phyloP scores from a whole-genome alignment of 2,113 vertebrate genomes.

The Benitochromis conjunctus region DNA sequence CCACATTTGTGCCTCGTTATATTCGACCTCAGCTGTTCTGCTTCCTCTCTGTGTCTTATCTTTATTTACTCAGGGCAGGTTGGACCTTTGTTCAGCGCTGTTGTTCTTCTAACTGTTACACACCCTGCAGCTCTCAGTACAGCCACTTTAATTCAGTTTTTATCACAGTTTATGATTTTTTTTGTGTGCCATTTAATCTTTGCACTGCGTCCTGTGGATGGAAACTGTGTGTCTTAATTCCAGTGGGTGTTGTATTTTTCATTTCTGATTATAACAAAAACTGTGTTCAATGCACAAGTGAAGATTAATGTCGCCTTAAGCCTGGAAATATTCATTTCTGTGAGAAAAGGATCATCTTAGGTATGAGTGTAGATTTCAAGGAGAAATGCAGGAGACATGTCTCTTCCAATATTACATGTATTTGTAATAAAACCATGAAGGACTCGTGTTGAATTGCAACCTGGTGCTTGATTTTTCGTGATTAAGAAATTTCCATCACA shows the following conservation, averaged over 20 bases:
- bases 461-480: neutral
- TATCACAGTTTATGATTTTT: neutral
- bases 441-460: neutral
- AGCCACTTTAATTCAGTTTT: neutral
- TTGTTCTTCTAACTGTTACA: neutral
- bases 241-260: neutral
- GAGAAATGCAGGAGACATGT: neutral
- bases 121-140: neutral
- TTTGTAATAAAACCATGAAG: neutral
- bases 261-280: neutral
- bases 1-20: neutral
- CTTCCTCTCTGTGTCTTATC: neutral
- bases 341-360: neutral
- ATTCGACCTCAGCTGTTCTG: neutral
- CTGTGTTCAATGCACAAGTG: neutral
- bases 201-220: neutral
- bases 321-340: neutral
- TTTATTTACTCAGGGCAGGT: conserved; percentile 3
- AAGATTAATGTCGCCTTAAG: fast-evolving
- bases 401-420: neutral
- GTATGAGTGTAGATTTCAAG: neutral
- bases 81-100: conserved; percentile 12
- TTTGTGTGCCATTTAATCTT: neutral
- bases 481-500: neutral
- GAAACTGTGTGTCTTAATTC: neutral